Evolutionary conservation across 2,797 vertebrate genomes (phyloP).

Genomic region (Tragopan temminckii): DNA sequence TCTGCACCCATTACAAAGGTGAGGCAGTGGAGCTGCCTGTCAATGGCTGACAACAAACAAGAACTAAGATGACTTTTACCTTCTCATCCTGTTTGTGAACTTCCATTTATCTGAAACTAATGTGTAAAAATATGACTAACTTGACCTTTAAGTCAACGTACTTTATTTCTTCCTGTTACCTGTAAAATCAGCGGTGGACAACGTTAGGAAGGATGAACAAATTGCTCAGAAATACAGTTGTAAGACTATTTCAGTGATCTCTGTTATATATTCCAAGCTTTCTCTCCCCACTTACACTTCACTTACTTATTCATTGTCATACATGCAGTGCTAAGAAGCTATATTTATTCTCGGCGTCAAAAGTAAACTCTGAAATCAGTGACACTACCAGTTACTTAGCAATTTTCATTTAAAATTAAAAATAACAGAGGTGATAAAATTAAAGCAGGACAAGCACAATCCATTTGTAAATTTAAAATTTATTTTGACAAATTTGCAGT

Average conservation of each 20-base stretch:
- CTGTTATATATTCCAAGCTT: neutral
- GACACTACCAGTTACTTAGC: neutral
- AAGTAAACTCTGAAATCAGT: neutral
- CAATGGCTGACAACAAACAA: neutral
- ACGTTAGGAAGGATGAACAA: conserved; percentile 17
- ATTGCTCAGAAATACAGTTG: neutral
- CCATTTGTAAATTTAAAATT: conserved; percentile 2
- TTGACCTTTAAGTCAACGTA: neutral
- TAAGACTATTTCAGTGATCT: neutral
- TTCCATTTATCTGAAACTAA: conserved; percentile 16
- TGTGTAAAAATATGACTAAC: conserved; percentile 33
- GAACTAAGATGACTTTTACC: neutral
- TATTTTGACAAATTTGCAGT: conserved; percentile 34
- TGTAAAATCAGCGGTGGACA: neutral
- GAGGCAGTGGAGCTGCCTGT: neutral
- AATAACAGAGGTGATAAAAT: neutral
- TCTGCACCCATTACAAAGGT: neutral
- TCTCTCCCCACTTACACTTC: neutral
- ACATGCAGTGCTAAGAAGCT: neutral
- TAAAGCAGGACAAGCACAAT: neutral
- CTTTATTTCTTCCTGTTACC: neutral
- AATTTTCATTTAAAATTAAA: neutral
- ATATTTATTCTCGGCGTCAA: neutral
- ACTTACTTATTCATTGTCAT: neutral
- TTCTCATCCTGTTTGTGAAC: neutral